These are phyloP conservation scores for Eulemur macaco DNA, from an alignment of 2,113 vertebrate species.

Conservation along the genomic window DNA sequence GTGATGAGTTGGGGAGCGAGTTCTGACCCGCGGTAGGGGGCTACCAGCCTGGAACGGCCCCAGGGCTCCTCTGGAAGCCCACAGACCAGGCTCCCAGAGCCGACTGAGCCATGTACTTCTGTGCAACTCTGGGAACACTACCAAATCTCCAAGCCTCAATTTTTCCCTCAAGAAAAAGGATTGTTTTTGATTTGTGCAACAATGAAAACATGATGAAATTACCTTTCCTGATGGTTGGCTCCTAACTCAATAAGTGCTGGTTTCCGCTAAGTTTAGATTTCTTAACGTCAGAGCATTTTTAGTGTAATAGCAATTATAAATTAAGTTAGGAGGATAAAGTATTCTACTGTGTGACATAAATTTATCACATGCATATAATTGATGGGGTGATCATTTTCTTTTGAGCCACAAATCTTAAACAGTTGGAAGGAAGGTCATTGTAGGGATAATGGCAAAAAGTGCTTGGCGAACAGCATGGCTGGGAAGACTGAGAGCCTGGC, in stretches of 20 bases:
- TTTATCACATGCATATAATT: background rate
- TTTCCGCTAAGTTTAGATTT: background rate
- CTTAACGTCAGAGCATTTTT: background rate
- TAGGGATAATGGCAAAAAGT: background rate
- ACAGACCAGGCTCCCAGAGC: accelerated
- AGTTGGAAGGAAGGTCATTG: too few relatives aligned
- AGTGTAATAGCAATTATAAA: accelerated
- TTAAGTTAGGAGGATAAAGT: background rate
- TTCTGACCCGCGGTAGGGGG: background rate
- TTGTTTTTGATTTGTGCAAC: background rate
- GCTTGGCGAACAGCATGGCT: too few relatives aligned
- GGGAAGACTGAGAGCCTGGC: accelerated
- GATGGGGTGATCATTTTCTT: background rate
- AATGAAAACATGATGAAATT: background rate
- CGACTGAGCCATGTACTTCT: accelerated
- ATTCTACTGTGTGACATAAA: too few relatives aligned
- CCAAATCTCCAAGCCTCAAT: background rate
- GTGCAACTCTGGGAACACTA: accelerated
- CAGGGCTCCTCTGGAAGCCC: background rate
- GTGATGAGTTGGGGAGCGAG: background rate
- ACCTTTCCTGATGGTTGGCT: background rate
- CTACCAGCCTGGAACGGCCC: accelerated
- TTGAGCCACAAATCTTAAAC: background rate
- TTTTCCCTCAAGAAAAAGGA: background rate
- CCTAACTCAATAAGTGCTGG: background rate